Base-by-base conservation (phyloP, 2,113 vertebrate species). In the Hippoglossus stenolepis region DNA sequence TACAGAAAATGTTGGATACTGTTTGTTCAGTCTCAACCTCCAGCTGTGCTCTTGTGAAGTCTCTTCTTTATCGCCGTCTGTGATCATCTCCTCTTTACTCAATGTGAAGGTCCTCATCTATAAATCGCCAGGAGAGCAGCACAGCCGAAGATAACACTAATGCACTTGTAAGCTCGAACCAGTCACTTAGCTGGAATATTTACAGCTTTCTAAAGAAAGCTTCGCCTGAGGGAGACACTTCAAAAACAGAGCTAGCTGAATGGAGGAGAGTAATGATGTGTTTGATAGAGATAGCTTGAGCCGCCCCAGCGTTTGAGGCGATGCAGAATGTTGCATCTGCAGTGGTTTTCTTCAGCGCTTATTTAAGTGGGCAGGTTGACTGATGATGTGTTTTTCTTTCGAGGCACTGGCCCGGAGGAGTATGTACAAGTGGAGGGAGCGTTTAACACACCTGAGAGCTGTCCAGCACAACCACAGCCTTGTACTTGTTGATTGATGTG, bases 121-220 rank as follows among this genome's bases (percentile, higher is more conserved):
- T 87, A 84, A 87, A 89, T 85, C 67, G 45, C 65, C 72, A 70
- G 56, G 53, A 59, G 77, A 80, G 74, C 80, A 64, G 61, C 75
- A 66, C 73, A 75, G 56, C 70, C 79, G 43, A 53, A 86, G 83
- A 89, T 87, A 89, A 86, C 56, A 5, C 58, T 86, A 83, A 86
- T 82, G 85, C 77, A 89, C 85, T 82, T 68, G 56, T 70, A 67
- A 85, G 72, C 80, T 88, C 73, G 65, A 80, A 73, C 62, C 62
- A 83, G 79, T 81, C 85, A 87, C 90, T 89, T 91, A 85, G 74
- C 73, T 2, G 51, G 60, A 61, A 84, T 85, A 87, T 90, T 87
- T 85, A 85, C 83, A 83, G 58, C 81, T 85, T 81, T 85, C 38
- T 54, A 35, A 28, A 79, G 70, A 86, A 83, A 67, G 70, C 74